These are phyloP conservation scores for Frankliniella fusca DNA, from an alignment of 2,888 invertebrate species.

Conservation along the genomic window DNA sequence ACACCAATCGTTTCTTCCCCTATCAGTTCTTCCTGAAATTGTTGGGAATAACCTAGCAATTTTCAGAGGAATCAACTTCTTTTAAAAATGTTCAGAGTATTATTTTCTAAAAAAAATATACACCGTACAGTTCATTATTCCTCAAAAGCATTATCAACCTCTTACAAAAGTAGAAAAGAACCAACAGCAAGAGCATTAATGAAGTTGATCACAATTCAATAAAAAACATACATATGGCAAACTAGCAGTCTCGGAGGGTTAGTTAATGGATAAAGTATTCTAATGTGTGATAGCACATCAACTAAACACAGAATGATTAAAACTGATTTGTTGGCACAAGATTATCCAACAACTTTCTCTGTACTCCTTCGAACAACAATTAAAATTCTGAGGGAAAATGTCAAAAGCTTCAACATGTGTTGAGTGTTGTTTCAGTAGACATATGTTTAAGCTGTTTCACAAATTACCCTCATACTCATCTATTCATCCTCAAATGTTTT, in stretches of 20 bases:
- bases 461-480: too few species aligned
- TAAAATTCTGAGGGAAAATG: not conserved
- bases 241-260: constrained; percentile 21
- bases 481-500: too few species aligned
- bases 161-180: constrained; percentile 23
- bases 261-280: not conserved
- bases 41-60: not conserved
- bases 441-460: not conserved
- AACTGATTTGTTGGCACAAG: not conserved
- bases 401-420: not conserved
- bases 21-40: not conserved
- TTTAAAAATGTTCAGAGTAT: not conserved
- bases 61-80: not conserved
- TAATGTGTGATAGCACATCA: constrained; percentile 7
- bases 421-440: not conserved
- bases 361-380: not conserved
- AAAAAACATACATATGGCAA: constrained; percentile 7
- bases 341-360: not conserved
- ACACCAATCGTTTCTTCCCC: too few species aligned
- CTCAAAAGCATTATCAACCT: not conserved
- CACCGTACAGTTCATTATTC: not conserved
- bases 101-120: not conserved
- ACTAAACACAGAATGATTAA: not conserved
- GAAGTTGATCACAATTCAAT: constrained; percentile 5
- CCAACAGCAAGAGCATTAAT: not conserved